Conservation (phyloP, 2,888 invertebrate genomes). For the Melinopterus prodromus region DNA sequence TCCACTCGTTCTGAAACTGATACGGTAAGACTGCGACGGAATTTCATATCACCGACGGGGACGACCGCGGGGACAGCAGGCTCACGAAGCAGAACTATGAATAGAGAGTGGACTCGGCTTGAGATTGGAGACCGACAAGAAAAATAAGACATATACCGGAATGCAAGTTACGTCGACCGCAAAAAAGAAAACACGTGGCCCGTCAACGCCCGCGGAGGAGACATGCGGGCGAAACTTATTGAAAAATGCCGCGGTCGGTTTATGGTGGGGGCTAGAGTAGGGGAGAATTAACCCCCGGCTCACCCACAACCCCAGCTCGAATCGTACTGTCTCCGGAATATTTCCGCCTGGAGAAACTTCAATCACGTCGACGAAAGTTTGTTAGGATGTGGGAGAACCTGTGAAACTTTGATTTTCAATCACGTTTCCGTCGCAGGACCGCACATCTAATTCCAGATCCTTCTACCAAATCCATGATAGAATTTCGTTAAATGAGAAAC, state of each 20-base stretch:
- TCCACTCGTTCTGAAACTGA: conserved; percentile 24
- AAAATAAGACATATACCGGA: conserved; percentile 14
- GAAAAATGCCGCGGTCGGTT: conserved; percentile 5
- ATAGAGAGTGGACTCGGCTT: conserved; percentile 44
- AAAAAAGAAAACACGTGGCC: not conserved
- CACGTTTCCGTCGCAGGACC: not conserved
- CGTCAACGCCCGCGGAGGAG: no score
- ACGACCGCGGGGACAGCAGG: not conserved
- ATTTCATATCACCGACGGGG: conserved; percentile 47
- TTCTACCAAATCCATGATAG: not conserved
- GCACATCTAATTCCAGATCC: not conserved
- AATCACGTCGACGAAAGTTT: conserved; percentile 15
- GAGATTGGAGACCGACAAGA: conserved; percentile 21
- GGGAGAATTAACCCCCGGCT: not conserved
- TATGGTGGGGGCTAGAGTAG: not conserved
- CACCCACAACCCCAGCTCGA: not conserved
- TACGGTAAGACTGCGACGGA: conserved; percentile 45
- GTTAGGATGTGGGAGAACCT: conserved; percentile 14
- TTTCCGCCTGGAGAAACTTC: conserved; percentile 21
- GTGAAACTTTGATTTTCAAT: conserved; percentile 21
- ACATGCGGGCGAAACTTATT: not conserved
- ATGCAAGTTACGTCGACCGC: conserved; percentile 5
- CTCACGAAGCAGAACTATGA: conserved; percentile 44
- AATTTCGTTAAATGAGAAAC: no score
- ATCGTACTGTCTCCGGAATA: conserved; percentile 11